Base-by-base conservation (phyloP, 2,888 invertebrate genomes). In the Eurytoma californica region DNA sequence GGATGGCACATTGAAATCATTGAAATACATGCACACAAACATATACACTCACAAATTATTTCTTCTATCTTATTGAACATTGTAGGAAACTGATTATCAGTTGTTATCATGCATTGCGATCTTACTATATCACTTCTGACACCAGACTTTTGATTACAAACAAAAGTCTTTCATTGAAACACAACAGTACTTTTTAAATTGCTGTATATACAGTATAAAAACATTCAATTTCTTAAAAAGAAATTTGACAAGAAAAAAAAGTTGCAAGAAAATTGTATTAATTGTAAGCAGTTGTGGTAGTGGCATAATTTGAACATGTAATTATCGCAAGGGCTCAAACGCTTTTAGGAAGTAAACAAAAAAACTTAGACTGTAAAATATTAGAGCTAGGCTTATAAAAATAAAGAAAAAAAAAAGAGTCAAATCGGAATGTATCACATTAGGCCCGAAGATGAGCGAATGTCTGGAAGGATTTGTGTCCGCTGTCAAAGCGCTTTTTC, bases 381-480 rank as follows among this genome's bases (percentile, higher is more conserved):
- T 79, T 81, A 85, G 83, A 55, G 77, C 39, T 85, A 87, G 86
- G 84, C 80, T 86, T 85, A 85, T 84, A 84, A 83, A 86, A 86
- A 87, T 85, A 78, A 75, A 77, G 28, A 67, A 49, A 24, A 24
- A 24, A 24, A 24, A 63, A 78, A 86, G 87, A 88, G 88, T 89
- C 87, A 87, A 86, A 87, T 87, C 86, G 84, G 85, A 89, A 87
- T 88, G 88, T 89, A 80, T 80, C 80, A 82, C 87, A 87, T 88
- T 88, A 88, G 89, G 88, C 87, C 86, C 86, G 86, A 88, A 87
- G 88, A 88, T 89, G 88, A 88, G 88, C 89, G 88, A 89, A 89
- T 88, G 88, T 88, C 88, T 89, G 88, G 88, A 88, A 88, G 88
- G 88, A 88, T 89, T 89, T 88, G 88, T 88, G 85, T 89, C 88